Evolutionary conservation across 1,140 invertebrate genomes (phyloP).

Genomic region (Octopus sinensis): DNA sequence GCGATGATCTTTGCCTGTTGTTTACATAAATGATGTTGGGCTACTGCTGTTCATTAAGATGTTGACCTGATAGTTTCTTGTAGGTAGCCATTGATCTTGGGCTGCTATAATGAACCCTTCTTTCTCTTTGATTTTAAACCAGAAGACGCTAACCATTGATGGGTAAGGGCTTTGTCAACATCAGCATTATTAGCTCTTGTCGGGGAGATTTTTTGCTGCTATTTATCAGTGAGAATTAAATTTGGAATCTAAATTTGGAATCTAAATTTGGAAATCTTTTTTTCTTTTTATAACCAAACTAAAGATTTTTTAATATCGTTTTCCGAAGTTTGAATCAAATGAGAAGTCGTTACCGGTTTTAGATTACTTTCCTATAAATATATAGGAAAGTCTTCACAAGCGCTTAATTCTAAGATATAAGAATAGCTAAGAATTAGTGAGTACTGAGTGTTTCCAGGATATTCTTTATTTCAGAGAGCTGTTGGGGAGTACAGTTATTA

Average conservation of each 20-base stretch:
- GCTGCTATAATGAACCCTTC: neutral
- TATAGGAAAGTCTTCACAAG: neutral
- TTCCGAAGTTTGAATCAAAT: neutral
- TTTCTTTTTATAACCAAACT: neutral
- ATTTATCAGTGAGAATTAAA: neutral
- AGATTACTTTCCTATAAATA: slow-evolving; percentile 2
- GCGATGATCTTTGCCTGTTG: too few relatives aligned
- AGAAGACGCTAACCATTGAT: neutral
- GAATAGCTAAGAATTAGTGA: neutral
- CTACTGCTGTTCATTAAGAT: too few relatives aligned
- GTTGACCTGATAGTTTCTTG: too few relatives aligned
- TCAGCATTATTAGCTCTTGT: neutral
- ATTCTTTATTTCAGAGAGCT: slow-evolving; percentile 3
- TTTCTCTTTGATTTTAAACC: neutral
- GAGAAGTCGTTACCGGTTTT: slow-evolving; percentile 1
- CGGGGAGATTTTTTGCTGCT: neutral
- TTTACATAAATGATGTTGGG: too few relatives aligned
- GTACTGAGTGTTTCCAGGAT: slow-evolving; percentile 4
- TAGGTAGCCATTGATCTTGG: too few relatives aligned
- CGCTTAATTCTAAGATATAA: neutral
- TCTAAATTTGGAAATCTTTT: neutral
- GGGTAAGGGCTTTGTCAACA: neutral
- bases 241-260: neutral
- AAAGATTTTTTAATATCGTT: neutral
- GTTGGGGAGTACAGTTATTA: neutral